Conservation (phyloP, 1,140 invertebrate species). For the Drosophila pruinosa region DNA sequence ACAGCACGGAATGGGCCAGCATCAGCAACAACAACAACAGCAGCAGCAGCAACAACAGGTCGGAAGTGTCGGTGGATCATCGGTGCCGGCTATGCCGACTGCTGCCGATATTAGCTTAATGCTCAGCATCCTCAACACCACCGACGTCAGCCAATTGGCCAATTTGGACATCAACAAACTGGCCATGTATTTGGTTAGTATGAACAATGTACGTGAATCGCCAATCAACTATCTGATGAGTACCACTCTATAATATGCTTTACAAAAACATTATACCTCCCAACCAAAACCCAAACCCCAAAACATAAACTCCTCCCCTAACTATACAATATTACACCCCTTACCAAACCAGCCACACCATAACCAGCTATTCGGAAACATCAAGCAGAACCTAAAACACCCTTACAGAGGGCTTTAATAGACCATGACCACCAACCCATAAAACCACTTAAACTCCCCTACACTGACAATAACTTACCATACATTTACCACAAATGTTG, state of each 20-base stretch:
- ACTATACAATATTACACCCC: neutral
- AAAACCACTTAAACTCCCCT: constrained; percentile 21
- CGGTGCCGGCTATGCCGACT: constrained; percentile 75
- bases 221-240: constrained; percentile 46
- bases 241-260: constrained; percentile 21
- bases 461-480: constrained; percentile 42
- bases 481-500: constrained; percentile 3
- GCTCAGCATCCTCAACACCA: constrained; percentile 83
- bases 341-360: neutral
- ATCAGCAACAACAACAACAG: constrained; percentile 49
- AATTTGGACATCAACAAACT: constrained; percentile 89
- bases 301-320: neutral
- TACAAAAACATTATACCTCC: neutral
- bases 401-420: constrained; percentile 38
- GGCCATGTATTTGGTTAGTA: constrained; percentile 89
- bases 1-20: constrained; percentile 47
- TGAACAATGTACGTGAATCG: constrained; percentile 80
- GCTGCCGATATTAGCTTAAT: constrained; percentile 82
- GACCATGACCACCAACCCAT: constrained; percentile 50
- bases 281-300: neutral
- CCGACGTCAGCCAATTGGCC: constrained; percentile 83
- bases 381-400: constrained; percentile 14
- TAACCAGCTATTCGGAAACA: constrained; percentile 12
- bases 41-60: constrained; percentile 49
- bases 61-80: constrained; percentile 23